Evolutionary conservation across 1,140 invertebrate species (phyloP), one percentile per base, ranked within the genome.

Genomic region (Aradophagus sp.): DNA sequence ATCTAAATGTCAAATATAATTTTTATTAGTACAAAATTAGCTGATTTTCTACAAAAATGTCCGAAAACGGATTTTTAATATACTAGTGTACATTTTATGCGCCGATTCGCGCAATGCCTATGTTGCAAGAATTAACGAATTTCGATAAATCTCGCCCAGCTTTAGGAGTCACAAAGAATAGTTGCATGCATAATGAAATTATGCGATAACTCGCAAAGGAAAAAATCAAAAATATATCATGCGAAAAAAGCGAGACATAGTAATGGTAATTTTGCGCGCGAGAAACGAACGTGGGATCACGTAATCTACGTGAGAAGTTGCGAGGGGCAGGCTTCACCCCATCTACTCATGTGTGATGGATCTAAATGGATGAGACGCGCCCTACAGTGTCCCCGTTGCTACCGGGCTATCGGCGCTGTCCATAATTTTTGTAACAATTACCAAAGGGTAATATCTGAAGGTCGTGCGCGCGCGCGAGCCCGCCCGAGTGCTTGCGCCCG

Each of bases 341-440:
- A 85, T 80, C 79, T 76, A 85, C 81, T 84, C 83, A 85, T 84
- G 84, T 85, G 84, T 85, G 83, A 85, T 85, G 83, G 82, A 84
- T 80, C 83, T 85, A 86, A 86, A 85, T 86, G 83, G 83, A 86
- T 86, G 84, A 86, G 83, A 86, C 83, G 82, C 80, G 80, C 84
- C 83, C 83, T 79, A 58, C 47, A 2, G 27, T 39, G 44, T 50
- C 36, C 45, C 35, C 17, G 56, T 52, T 70, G 16, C n/a, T n/a
- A n/a, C 48, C 36, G 56, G 69, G 61, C 61, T 74, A 70, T 74
- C 67, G 66, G 53, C 66, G 58, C 35, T 73, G 69, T 73, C 65
- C 65, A 72, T 75, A 72, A 75, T 72, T 72, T 75, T 72, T 69
- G 58, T 59, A 71, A 42, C 67, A 50, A 59, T 68, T 74, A 59